Percentiles rank a stretch among this genome's conserved stretches.
Evolutionary conservation across 2,888 invertebrate species (phyloP).

Genomic region (Torymus auratus): DNA sequence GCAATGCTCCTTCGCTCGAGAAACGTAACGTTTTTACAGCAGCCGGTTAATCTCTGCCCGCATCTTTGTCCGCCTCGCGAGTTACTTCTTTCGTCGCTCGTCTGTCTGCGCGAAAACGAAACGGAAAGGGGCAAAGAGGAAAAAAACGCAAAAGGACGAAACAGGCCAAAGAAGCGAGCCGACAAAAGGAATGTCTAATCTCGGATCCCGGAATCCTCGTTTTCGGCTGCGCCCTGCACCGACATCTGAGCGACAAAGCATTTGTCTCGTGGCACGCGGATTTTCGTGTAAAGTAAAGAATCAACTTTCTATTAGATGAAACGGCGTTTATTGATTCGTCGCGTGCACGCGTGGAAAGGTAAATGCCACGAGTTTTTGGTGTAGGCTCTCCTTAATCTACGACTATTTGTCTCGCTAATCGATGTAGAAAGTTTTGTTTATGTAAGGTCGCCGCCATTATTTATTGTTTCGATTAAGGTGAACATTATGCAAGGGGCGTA

Average conservation of each 20-base stretch:
- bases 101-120: neutral
- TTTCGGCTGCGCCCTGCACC: too few relatives aligned
- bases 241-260: neutral
- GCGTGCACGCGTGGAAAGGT: too few relatives aligned
- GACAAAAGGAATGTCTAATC: conserved; percentile 44
- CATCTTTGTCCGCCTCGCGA: conserved; percentile 37
- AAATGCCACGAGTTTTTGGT: too few relatives aligned
- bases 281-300: neutral
- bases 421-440: conserved; percentile 20
- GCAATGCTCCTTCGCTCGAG: conserved; percentile 10
- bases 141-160: neutral
- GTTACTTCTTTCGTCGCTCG: conserved; percentile 31
- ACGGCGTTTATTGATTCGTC: neutral
- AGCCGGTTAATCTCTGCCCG: conserved; percentile 49
- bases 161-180: neutral
- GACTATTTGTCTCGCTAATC: conserved; percentile 3
- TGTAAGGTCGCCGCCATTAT: neutral
- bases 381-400: neutral
- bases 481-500: too few relatives aligned
- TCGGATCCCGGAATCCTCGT: conserved; percentile 1
- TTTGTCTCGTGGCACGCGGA: conserved; percentile 2
- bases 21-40: conserved; percentile 38
- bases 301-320: conserved; percentile 19
- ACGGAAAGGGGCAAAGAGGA: conserved; percentile 1
- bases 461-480: conserved; percentile 18